Percentiles rank a stretch among this genome's conserved stretches.
These are phyloP conservation scores for Leucophora obtusa DNA, from an alignment of 2,888 invertebrate species.

Conservation along the genomic window DNA sequence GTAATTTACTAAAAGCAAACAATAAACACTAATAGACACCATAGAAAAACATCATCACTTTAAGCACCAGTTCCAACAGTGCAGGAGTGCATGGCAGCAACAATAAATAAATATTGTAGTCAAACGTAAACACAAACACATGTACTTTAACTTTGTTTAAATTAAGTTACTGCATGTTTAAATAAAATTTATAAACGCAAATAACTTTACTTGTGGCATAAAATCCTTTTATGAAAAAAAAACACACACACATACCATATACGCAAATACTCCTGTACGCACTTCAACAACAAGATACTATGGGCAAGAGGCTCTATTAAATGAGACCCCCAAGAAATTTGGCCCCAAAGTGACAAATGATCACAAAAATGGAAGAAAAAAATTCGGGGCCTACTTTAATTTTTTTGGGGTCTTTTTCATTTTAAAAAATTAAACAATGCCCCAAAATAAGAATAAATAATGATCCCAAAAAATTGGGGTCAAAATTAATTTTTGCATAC, in stretches of 20 bases:
- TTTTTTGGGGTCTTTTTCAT: no score
- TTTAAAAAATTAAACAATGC: no score
- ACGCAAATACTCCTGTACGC: neutral
- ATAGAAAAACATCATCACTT: conserved; percentile 25
- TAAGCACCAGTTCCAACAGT: conserved; percentile 9
- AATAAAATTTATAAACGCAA: conserved; percentile 41
- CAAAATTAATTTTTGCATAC: no score
- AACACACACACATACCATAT: conserved; percentile 5
- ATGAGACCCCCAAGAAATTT: no score
- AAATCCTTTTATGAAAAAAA: neutral
- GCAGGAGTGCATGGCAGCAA: conserved; percentile 31
- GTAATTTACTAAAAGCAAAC: conserved; percentile 45
- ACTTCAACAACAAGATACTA: conserved; percentile 19
- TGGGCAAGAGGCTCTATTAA: neutral
- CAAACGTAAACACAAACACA: conserved; percentile 6
- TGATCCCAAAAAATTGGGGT: no score
- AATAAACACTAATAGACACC: conserved; percentile 52
- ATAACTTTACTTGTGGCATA: conserved; percentile 23
- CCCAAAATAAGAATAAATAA: no score
- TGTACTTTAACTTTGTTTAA: conserved; percentile 19
- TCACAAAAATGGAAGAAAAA: no score
- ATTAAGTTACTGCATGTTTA: conserved; percentile 36
- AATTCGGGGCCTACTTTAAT: no score
- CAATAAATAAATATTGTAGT: conserved; percentile 34
- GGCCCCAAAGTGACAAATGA: no score